Evolutionary conservation across 2,888 invertebrate species (phyloP), one percentile per base, ranked within the genome.

Genomic region (Thereva nobilitata): DNA sequence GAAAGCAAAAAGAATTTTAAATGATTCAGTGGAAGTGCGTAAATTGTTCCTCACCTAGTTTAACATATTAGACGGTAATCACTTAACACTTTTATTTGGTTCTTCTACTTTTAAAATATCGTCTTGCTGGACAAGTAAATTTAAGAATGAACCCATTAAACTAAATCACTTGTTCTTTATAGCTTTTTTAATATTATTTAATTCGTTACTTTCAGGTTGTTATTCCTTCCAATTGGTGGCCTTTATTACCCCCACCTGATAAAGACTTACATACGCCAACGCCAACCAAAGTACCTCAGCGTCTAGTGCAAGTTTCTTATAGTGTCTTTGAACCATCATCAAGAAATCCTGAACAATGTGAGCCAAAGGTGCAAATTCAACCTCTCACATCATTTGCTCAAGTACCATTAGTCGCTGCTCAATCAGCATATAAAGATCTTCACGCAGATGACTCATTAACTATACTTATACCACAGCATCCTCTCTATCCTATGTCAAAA

Each of bases 201-300:
- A 23, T 23, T 23, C 23, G 1, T 23, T 23, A 23, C 23, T 23
- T 23, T 50, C 78, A 83, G 75, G 83, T 94, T 67, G 90, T 92
- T 1, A 86, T 97, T 44, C 97, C 96, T 0, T 89, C 93, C 7
- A 87, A 89, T 64, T 97, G 96, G 96, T 97, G 96, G 95, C 88
- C 89, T 23, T 87, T 91, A 1, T 77, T 89, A 66, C 87, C 87
- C 4, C 83, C 86, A 1, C 86, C 86, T 0, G 85, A 85, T 68
- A 87, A 85, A 44, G 85, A 86, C 72, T 86, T 86, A 7, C 83
- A 82, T 69, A 83, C 82, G 55, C 84, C 84, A 71, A 79, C 74
- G 71, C 83, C 75, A 70, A 80, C 78, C 73, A 85, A 86, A 78
- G 85, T 87, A 55, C 90, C 92, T 12, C 91, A 91, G 56, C 84